Conservation (phyloP, 2,888 invertebrate genomes). For the Lasioglossum leucozonium region DNA sequence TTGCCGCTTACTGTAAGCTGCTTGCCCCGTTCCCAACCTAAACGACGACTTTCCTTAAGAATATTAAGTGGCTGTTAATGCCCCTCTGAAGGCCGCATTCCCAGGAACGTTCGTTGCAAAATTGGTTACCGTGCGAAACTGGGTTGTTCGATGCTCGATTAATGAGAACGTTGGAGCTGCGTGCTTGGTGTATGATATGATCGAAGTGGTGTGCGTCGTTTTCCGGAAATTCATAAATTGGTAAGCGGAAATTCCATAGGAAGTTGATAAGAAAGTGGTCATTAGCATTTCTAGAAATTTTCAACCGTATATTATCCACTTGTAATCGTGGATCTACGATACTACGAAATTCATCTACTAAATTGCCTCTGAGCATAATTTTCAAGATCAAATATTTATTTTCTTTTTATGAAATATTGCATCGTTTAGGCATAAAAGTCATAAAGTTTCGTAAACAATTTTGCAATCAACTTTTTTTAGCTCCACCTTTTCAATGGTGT, state of each 20-base stretch:
- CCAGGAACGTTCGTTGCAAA: neutral
- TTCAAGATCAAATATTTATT: neutral
- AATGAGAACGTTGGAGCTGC: constrained; percentile 27
- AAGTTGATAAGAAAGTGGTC: neutral
- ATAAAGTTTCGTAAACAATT: no score
- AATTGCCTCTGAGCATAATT: no score
- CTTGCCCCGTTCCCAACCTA: neutral
- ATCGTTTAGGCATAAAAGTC: no score
- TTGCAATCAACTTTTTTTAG: neutral
- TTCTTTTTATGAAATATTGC: no score
- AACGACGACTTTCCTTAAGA: constrained; percentile 6
- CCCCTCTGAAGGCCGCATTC: neutral
- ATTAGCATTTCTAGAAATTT: neutral
- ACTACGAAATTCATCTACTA: no score
- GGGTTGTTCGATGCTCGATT: constrained; percentile 35
- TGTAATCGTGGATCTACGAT: neutral
- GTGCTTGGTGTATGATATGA: neutral
- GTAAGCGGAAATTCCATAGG: neutral
- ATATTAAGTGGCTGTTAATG: constrained; percentile 36
- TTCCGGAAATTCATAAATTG: neutral
- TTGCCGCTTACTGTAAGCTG: neutral
- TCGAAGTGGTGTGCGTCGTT: neutral
- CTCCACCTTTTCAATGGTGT: neutral
- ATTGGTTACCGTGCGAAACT: constrained; percentile 33
- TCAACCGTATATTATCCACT: neutral